Evolutionary conservation across 2,113 vertebrate species (phyloP), one percentile per base, ranked within the genome.

Genomic region (Panthera leo): DNA sequence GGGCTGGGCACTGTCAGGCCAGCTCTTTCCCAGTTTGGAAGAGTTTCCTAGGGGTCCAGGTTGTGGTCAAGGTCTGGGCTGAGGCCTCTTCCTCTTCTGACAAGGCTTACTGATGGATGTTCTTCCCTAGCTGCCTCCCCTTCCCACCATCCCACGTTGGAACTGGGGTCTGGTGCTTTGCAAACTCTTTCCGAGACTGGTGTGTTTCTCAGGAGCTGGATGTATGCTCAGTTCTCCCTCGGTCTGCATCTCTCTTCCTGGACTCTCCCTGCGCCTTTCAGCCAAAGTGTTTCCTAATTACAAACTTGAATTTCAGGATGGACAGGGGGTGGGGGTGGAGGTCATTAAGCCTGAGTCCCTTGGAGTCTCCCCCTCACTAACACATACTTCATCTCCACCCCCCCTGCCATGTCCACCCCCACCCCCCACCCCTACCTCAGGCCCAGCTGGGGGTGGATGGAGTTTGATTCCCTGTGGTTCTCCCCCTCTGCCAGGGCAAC

Each of bases 281-380:
- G 94, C 79, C 82, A 51, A 95, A 97, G 71, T 84, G 86, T 96
- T 98, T 97, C 97, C 97, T 97, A 97, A 98, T 98, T 97, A 98
- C 63, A 92, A 98, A 98, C 98, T 97, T 98, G 98, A 98, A 98
- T 97, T 98, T 97, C 98, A 98, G 97, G 97, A 97, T 94, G 95
- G 91, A 97, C 98, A 70, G 90, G 97, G 96, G 97, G 15, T 31
- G 85, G 93, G 87, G 78, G 94, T 89, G 85, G 92, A 97, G 71
- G 96, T 94, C 97, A 98, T 98, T 98, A 98, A 96, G 58, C 78
- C 48, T 25, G 90, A 98, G 96, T 95, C 94, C 95, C 79, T 85
- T 21, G 5, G 86, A 70, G 89, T 71, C 85, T 31, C 39, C 65
- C 61, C 31, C 79, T 23, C 68, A 73, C 19, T 48, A 87, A 8